A percentile compares a stretch with the other conserved stretches of the same genome.
phyloP scores from a whole-genome alignment of 1,140 invertebrate genomes.

The Zophobas atratus region DNA sequence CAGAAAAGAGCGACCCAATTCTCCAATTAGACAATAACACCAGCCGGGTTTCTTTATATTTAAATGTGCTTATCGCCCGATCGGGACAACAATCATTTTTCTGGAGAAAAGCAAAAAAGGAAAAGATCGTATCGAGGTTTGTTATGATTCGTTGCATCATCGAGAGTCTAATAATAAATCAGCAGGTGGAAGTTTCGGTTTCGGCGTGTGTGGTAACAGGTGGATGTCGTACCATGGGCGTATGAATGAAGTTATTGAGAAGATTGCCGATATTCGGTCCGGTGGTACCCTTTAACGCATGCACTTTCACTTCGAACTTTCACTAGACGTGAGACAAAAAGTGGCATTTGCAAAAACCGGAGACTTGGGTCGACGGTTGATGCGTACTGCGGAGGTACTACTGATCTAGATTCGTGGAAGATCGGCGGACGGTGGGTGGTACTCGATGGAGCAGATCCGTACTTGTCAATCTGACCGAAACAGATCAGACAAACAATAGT shows the following conservation, averaged over 20 bases:
- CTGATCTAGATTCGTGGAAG: too few relatives aligned
- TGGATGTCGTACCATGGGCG: constrained; percentile 29
- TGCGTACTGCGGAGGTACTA: too few relatives aligned
- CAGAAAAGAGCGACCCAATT: constrained; percentile 37
- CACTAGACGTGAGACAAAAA: constrained; percentile 34
- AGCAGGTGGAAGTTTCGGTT: not conserved
- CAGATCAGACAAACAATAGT: too few relatives aligned
- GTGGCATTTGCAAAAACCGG: constrained; percentile 12
- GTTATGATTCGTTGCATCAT: constrained; percentile 15
- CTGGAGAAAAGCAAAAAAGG: not conserved
- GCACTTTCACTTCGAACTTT: constrained; percentile 36
- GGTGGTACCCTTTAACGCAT: constrained; percentile 38
- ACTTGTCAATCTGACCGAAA: too few relatives aligned
- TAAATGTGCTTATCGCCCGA: constrained; percentile 17
- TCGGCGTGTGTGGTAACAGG: constrained; percentile 37
- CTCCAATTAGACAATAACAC: constrained; percentile 24
- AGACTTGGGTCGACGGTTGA: not conserved
- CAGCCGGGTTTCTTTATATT: constrained; percentile 22
- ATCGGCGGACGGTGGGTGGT: too few relatives aligned
- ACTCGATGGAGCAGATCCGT: too few relatives aligned
- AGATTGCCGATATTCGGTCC: constrained; percentile 4
- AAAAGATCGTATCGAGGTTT: constrained; percentile 12
- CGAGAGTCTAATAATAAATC: constrained; percentile 8
- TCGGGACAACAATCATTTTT: not conserved
- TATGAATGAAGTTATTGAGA: constrained; percentile 33